Conservation (phyloP, 2,888 invertebrate species). For the Leptodirus hochenwartii region DNA sequence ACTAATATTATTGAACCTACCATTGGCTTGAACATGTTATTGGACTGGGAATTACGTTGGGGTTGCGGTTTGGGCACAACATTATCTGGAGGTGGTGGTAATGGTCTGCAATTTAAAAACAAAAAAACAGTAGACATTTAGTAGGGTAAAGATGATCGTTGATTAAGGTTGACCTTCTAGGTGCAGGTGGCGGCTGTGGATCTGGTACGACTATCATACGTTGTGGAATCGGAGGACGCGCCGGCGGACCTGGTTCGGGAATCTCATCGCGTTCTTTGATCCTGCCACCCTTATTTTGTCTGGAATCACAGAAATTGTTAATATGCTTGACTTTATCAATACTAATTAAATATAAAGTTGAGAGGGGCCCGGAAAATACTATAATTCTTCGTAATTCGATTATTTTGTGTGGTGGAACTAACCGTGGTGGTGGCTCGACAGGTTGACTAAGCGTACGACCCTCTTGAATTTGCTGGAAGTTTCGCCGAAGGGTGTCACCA, state of each 20-base stretch:
- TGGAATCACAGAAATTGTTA: slow-evolving; percentile 2
- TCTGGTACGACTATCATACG: slow-evolving; percentile 84
- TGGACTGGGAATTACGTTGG: slow-evolving; percentile 66
- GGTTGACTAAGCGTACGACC: slow-evolving; percentile 41
- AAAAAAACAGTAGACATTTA: slow-evolving; percentile 10
- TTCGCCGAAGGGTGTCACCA: slow-evolving; percentile 88
- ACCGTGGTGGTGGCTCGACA: slow-evolving; percentile 37
- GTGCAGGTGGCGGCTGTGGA: slow-evolving; percentile 36
- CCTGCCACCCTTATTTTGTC: slow-evolving; percentile 20
- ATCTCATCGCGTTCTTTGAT: slow-evolving; percentile 37
- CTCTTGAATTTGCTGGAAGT: slow-evolving; percentile 96
- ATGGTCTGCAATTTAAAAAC: slow-evolving; percentile 36
- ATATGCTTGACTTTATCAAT: neutral
- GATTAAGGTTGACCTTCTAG: neutral
- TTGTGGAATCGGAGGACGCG: slow-evolving; percentile 76
- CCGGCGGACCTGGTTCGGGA: slow-evolving; percentile 73
- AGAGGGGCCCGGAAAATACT: too few relatives aligned
- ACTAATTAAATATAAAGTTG: neutral
- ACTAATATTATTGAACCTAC: slow-evolving; percentile 38
- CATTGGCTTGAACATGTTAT: slow-evolving; percentile 78
- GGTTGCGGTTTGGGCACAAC: slow-evolving; percentile 40
- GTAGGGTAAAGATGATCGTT: neutral
- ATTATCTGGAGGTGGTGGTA: slow-evolving; percentile 69
- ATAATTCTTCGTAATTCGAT: slow-evolving; percentile 6
- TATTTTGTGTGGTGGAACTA: slow-evolving; percentile 7